phyloP scores from a whole-genome alignment of 2,113 vertebrate species.

The Amblyopsis rosae region DNA sequence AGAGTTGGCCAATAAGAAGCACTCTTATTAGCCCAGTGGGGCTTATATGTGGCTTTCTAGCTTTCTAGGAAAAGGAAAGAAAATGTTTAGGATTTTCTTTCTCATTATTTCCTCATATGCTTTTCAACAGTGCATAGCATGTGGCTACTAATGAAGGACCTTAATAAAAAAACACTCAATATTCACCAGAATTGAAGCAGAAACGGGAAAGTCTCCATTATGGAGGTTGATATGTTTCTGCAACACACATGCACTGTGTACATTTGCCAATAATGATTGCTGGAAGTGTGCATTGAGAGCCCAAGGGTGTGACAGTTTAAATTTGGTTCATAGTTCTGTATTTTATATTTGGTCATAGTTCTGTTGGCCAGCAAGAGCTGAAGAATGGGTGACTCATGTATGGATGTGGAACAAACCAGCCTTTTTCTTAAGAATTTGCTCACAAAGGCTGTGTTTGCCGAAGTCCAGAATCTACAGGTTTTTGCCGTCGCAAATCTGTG shows the following conservation, averaged over 20 bases:
- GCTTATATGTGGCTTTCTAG: background rate
- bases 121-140: too few relatives aligned
- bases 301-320: too few relatives aligned
- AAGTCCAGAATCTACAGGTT: background rate
- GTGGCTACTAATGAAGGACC: too few relatives aligned
- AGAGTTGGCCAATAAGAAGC: background rate
- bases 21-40: background rate
- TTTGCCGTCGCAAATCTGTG: background rate
- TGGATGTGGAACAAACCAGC: background rate
- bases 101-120: too few relatives aligned
- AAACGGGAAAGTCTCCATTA: too few relatives aligned
- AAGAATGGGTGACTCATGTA: conserved; percentile 19
- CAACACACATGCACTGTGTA: too few relatives aligned
- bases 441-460: background rate
- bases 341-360: background rate
- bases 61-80: background rate
- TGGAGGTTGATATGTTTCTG: too few relatives aligned
- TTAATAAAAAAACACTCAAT: too few relatives aligned
- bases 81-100: too few relatives aligned
- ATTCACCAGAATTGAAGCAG: too few relatives aligned
- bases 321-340: background rate
- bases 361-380: background rate
- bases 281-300: too few relatives aligned
- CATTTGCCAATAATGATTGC: too few relatives aligned
- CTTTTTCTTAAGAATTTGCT: background rate